Evolutionary conservation across 2,888 invertebrate genomes (phyloP), one percentile per base, ranked within the genome.

Genomic region (Scaptodrosophila latifasciaeformis): DNA sequence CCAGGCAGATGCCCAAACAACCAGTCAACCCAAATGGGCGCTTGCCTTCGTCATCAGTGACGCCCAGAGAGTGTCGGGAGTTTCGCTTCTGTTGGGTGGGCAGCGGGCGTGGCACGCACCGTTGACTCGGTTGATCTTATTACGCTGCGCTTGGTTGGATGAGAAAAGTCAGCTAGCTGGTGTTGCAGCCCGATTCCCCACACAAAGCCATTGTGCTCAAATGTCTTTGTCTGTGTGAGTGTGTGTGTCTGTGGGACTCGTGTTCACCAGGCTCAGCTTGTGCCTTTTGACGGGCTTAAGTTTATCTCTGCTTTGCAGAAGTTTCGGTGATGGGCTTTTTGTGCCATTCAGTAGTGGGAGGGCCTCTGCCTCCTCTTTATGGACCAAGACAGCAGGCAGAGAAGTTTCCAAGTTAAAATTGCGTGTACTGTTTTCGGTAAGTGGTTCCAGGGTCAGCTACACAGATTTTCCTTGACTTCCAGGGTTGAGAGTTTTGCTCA

Each of bases 61-160:
- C 18, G 44, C n/a, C n/a, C n/a, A n/a, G n/a, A n/a, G n/a, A n/a
- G n/a, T n/a, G n/a, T n/a, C n/a, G n/a, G n/a, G n/a, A n/a, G n/a
- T n/a, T n/a, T n/a, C n/a, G n/a, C n/a, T n/a, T 18, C 27, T 50
- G 51, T 51, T 59, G 77, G 60, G 76, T 66, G 77, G 59, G 61
- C 57, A 56, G 65, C 15, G 39, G 37, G 48, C 34, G 42, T 19
- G 42, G 42, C 27, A 30, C 62, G 77, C 77, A 64, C 60, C 62
- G 70, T 47, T 76, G 67, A 52, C 46, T 72, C 44, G 67, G 67
- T 74, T 83, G 82, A 84, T 83, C 84, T 81, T 77, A 83, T 84
- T 84, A 83, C 49, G 59, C 49, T 64, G 65, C 79, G 81, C 77
- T 77, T 71, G 70, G 83, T 57, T 83, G 79, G 66, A 74, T 83